Evolutionary conservation across 2,113 vertebrate genomes (phyloP), one percentile per base, ranked within the genome.

Genomic region (Muntiacus muntjak): DNA sequence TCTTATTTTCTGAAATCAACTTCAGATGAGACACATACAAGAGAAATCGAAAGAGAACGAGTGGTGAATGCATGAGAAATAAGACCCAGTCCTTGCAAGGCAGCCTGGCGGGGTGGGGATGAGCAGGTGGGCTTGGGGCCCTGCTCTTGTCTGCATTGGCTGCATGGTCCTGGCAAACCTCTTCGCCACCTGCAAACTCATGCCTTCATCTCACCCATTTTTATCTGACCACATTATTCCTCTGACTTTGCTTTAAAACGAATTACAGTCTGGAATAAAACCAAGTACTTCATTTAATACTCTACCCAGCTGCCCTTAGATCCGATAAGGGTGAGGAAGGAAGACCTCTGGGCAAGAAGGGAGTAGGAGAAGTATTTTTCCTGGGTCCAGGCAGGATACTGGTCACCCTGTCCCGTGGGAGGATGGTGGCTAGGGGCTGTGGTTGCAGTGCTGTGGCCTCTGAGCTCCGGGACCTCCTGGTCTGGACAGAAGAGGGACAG

Each of bases 371-470:
- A 1, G 19, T 1, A 23, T 7, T 5, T 43, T 28, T 23, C 50
- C 43, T 55, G 47, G 45, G 36, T 40, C 33, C 8, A 12, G 16
- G 4, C 50, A 5, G 79, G 14, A 28, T 45, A 4, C 19, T 14
- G 17, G 5, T 25, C 26, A 6, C 19, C 15, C 8, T 79, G 2
- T 10, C 58, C 52, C 0, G 0, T 17, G 6, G 6, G 1, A 10
- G 54, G 12, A 13, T 54, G 36, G 45, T 10, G 33, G 7, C 28
- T 17, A 19, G 36, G 36, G 26, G 11, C 28, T 45, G 5, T 64
- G 15, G 12, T 58, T 67, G 4, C 4, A 25, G 0, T 6, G 0
- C 1, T 36, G 12, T 10, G 21, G n/a, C 17, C 47, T 71, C 40
- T 54, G 40, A 79, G 14, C 1, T 1, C 30, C 45, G 2, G 3